phyloP scores from a whole-genome alignment of 2,888 invertebrate species.

The Syrphus vitripennis region DNA sequence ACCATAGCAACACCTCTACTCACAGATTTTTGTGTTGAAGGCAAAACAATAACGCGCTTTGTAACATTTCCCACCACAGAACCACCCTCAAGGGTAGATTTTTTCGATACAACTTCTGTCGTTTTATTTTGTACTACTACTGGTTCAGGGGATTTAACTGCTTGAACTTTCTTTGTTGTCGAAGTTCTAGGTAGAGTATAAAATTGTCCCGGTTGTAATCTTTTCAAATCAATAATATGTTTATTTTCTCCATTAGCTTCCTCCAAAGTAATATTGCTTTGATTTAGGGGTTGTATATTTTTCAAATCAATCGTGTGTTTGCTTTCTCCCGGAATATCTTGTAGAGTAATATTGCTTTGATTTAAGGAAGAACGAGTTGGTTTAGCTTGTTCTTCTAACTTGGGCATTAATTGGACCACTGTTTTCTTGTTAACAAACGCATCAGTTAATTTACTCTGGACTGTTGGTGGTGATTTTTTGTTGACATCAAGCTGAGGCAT shows the following conservation, averaged over 20 bases:
- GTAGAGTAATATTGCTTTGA: not conserved
- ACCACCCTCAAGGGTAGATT: not conserved
- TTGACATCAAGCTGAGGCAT: conserved; percentile 39
- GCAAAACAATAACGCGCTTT: conserved; percentile 55
- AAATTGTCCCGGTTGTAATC: conserved; percentile 71
- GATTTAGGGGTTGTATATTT: conserved; percentile 21
- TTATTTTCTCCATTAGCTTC: conserved; percentile 39
- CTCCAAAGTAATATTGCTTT: conserved; percentile 2
- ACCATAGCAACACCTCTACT: conserved; percentile 24
- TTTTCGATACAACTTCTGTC: not conserved
- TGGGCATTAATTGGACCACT: conserved; percentile 24
- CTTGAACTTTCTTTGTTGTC: not conserved
- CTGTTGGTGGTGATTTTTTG: not conserved
- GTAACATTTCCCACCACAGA: not conserved
- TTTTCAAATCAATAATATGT: conserved; percentile 58
- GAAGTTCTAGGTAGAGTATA: conserved; percentile 64
- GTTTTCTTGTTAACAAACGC: conserved; percentile 69
- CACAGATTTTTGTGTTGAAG: conserved; percentile 26
- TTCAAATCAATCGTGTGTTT: conserved; percentile 55
- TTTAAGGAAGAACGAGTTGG: not conserved
- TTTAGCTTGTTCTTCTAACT: conserved; percentile 27
- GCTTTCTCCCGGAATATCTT: conserved; percentile 20
- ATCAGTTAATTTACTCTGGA: conserved; percentile 74
- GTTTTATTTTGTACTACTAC: conserved; percentile 34
- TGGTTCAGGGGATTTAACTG: conserved; percentile 3